Evolutionary conservation across 1,140 invertebrate genomes (phyloP), one percentile per base, ranked within the genome.

Genomic region (Drosophila cardini): DNA sequence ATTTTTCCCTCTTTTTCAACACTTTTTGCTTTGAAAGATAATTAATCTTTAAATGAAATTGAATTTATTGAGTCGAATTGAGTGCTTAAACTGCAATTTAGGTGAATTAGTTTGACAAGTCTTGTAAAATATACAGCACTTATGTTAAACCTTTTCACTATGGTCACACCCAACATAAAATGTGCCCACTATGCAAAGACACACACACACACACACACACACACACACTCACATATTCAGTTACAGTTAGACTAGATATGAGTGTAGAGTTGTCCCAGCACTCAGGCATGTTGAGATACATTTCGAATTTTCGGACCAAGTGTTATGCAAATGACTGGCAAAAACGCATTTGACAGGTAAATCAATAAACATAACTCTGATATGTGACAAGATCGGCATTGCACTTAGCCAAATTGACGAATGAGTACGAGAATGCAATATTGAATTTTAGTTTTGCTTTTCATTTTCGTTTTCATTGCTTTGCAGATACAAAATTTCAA

Each of bases 301-400:
- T 6, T 42, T 61, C 42, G 30, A 6, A 36, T 61, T 61, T 48
- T 13, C n/a, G 15, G 58, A 62, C 61, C 50, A 18, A 83, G 76
- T 58, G 64, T 68, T 75, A 84, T 84, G 80, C 80, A 84, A 72
- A 76, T 85, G 72, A 60, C 21, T 75, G 67, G 68, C 68, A 64
- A 71, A 69, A 75, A 63, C 18, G 53, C 43, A 71, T 77, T 65
- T 84, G 80, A 84, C 80, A 84, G 81, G 52, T 70, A 67, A 84
- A 85, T 84, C 80, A 85, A 85, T 84, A 84, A 77, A 61, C 81
- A 84, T 70, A 84, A 84, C 67, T 83, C 78, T 56, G 42, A 60
- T 53, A 52, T 36, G n/a, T 21, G 76, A 65, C 67, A 70, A 78
- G 70, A 82, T 73, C 72, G 67, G 58, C 71, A 36, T n/a, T 67